Percentiles rank a stretch among this genome's conserved stretches.
Conservation (phyloP, 2,888 invertebrate species). For the Saturnia japonica region DNA sequence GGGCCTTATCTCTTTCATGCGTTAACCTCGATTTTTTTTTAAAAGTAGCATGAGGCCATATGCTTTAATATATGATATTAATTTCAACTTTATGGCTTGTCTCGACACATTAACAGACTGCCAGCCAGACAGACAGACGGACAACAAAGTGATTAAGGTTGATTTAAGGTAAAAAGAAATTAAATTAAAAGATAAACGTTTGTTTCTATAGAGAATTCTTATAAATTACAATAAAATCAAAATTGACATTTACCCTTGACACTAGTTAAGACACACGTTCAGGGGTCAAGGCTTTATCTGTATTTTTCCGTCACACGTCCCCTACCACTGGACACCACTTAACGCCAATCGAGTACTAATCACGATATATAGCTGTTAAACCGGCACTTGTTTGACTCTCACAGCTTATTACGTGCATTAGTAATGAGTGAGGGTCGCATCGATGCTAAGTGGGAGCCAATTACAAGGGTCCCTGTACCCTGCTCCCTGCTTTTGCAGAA, state of each 20-base stretch:
- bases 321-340: slow-evolving; percentile 59
- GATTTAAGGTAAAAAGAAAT: background rate
- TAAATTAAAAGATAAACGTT: background rate
- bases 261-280: slow-evolving; percentile 68
- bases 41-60: too few species aligned
- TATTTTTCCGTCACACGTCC: slow-evolving; percentile 46
- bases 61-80: too few species aligned
- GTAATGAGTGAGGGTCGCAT: slow-evolving; percentile 60
- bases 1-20: too few species aligned
- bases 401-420: slow-evolving; percentile 76
- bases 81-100: too few species aligned
- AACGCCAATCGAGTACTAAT: slow-evolving; percentile 71
- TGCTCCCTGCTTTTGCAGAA: slow-evolving; percentile 27
- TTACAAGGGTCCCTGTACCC: slow-evolving; percentile 34
- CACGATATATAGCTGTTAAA: slow-evolving; percentile 70
- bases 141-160: background rate
- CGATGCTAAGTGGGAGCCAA: slow-evolving; percentile 31
- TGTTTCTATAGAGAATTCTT: slow-evolving; percentile 1
- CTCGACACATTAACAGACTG: too few species aligned
- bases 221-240: slow-evolving; percentile 12
- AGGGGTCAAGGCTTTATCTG: slow-evolving; percentile 58
- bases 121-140: too few species aligned
- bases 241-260: slow-evolving; percentile 44
- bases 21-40: too few species aligned
- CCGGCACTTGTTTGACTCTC: slow-evolving; percentile 58